Base-by-base conservation (phyloP, 30 jellyfish, hydroid and myxozoan genomes). In the Turritopsis rubra region DNA sequence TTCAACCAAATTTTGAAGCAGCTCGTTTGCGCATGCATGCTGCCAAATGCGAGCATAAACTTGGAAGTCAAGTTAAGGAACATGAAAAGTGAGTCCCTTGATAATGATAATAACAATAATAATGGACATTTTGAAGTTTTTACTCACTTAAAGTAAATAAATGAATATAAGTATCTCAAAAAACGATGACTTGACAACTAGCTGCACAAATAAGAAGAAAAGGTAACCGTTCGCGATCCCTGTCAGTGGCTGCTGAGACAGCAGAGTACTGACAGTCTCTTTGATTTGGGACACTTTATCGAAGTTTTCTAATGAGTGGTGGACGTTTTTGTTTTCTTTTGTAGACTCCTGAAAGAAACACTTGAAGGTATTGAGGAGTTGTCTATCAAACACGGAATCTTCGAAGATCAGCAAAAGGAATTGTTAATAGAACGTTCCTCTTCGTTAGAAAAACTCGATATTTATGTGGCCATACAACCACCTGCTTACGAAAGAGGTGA, bases 1-100 rank as follows among this genome's bases (percentile, higher is more conserved):
- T 91, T 18, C 97, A 91, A 52, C 97, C 97, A 74, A 91, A 84
- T 52, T 91, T 91, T 83, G 90, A 87, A 88, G 97, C 95, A 9
- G 97, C 97, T 28, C 71, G 79, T 9, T 76, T 84, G 81, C 66
- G 97, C 26, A 87, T 79, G 85, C 97, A 91, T 71, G 97, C 97
- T 8, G 97, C 97, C 24, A 72, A 91, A 0, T 91, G 97, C 81
- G 97, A 91, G 52, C 81, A 31, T 24, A 87, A 87, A 66, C 79
- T 91, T 30, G 92, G 85, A 66, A 31, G 83, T 29, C 83, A 75
- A 17, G 17, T 75, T 20, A 29, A 75, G 16, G 83, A 91, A 79
- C 81, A 91, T n/a, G 95, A 26, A 74, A 74, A 74, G 82, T 74
- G 23, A 74, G 82, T 1, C 28, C 24, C 0, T n/a, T 0, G 81